Evolutionary conservation across 2,888 invertebrate genomes (phyloP).

Genomic region (Fabriciana adippe): DNA sequence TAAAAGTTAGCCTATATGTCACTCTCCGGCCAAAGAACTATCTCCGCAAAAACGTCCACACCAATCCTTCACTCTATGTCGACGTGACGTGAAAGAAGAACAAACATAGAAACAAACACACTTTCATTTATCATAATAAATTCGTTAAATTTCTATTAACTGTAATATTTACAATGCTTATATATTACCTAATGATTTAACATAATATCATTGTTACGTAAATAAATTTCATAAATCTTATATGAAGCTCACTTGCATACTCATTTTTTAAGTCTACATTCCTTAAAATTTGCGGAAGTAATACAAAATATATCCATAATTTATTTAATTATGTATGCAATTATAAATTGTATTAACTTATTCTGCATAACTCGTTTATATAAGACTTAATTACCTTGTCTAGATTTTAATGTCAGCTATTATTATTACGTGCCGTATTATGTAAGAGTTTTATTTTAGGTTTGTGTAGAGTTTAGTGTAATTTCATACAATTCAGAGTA

Average conservation of each 20-base stretch:
- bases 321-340: slow-evolving; percentile 12
- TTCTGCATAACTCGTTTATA: slow-evolving; percentile 22
- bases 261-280: neutral
- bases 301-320: slow-evolving; percentile 1
- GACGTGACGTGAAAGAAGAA: too few relatives aligned
- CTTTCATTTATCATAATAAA: neutral
- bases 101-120: too few relatives aligned
- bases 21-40: too few relatives aligned
- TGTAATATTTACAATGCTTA: too few relatives aligned
- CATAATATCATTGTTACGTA: too few relatives aligned
- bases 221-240: too few relatives aligned
- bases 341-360: slow-evolving; percentile 7
- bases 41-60: too few relatives aligned
- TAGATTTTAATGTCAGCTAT: slow-evolving; percentile 19
- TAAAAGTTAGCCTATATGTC: too few relatives aligned
- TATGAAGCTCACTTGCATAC: too few relatives aligned
- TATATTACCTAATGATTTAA: too few relatives aligned
- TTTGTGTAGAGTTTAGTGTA: neutral
- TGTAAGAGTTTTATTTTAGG: neutral
- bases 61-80: too few relatives aligned
- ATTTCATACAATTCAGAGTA: slow-evolving; percentile 2
- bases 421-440: slow-evolving; percentile 13
- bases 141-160: neutral
- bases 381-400: slow-evolving; percentile 16
- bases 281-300: neutral